Conservation (phyloP, 2,888 invertebrate genomes). For the Caenorhabditis japonica region DNA sequence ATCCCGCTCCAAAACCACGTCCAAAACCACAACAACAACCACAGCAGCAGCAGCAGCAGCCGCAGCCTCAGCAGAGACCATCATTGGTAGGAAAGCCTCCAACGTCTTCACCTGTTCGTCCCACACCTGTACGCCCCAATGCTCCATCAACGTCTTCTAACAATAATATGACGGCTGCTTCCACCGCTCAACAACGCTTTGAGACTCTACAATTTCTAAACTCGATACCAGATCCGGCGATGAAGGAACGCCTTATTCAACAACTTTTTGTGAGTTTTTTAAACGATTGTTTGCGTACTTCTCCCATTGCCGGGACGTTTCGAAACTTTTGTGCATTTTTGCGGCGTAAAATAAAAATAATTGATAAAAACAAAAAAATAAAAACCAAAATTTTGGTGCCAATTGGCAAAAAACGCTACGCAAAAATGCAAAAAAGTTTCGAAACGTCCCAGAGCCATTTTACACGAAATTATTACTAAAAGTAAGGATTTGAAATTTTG, state of each 20-base stretch:
- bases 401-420: no score
- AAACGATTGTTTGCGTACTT: no score
- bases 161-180: not conserved
- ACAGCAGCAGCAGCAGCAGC: not conserved
- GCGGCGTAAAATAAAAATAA: no score
- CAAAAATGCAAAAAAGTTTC: no score
- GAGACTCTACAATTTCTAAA: not conserved
- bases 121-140: not conserved
- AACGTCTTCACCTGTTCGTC: not conserved
- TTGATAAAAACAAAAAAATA: no score
- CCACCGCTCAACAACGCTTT: not conserved
- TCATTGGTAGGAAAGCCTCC: no score
- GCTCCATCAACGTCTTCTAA: not conserved
- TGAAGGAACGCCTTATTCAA: not conserved
- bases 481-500: no score
- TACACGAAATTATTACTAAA: no score
- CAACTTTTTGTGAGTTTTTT: constrained; percentile 12
- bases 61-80: not conserved
- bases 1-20: not conserved
- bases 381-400: no score
- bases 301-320: no score
- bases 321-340: no score
- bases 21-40: not conserved
- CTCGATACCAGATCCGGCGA: not conserved
- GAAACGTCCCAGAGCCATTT: no score